phyloP scores from a whole-genome alignment of 2,888 invertebrate genomes.

The Caradrina kadenii region DNA sequence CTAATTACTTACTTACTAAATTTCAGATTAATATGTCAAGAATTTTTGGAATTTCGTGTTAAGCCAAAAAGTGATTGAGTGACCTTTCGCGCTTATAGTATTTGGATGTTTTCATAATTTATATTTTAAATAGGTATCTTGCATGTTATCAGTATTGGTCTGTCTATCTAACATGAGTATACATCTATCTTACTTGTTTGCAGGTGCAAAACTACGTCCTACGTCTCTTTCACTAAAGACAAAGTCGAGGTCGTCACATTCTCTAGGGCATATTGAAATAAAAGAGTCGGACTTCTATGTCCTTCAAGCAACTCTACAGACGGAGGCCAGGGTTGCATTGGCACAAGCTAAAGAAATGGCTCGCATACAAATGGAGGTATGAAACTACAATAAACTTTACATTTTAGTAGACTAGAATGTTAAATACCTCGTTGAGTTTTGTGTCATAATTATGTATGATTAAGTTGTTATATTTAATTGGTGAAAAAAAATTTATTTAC shows the following conservation, averaged over 20 bases:
- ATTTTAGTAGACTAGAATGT: not conserved
- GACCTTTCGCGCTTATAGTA: not conserved
- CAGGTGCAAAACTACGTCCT: conserved; percentile 85
- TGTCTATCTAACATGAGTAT: not conserved
- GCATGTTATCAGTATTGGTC: conserved; percentile 32
- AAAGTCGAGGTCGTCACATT: conserved; percentile 87
- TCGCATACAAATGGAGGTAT: conserved; percentile 96
- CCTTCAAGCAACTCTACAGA: conserved; percentile 95
- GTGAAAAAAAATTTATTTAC: not conserved
- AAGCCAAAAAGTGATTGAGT: not conserved
- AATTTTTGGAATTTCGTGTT: not conserved
- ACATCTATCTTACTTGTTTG: conserved; percentile 43
- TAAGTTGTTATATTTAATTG: conserved; percentile 17
- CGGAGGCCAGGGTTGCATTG: conserved; percentile 96
- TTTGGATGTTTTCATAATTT: not conserved
- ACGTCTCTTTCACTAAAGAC: conserved; percentile 84
- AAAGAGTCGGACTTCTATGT: conserved; percentile 95
- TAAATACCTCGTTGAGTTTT: conserved; percentile 19
- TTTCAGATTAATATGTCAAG: too few species aligned
- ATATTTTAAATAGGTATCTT: conserved; percentile 5
- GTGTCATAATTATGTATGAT: conserved; percentile 25
- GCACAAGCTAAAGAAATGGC: conserved; percentile 98
- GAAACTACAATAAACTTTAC: not conserved
- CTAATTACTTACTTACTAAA: too few species aligned
- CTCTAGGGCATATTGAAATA: conserved; percentile 84